A percentile compares a stretch with the other conserved stretches of the same genome.
Conservation (phyloP, 2,888 invertebrate genomes). For the Hyles lineata region DNA sequence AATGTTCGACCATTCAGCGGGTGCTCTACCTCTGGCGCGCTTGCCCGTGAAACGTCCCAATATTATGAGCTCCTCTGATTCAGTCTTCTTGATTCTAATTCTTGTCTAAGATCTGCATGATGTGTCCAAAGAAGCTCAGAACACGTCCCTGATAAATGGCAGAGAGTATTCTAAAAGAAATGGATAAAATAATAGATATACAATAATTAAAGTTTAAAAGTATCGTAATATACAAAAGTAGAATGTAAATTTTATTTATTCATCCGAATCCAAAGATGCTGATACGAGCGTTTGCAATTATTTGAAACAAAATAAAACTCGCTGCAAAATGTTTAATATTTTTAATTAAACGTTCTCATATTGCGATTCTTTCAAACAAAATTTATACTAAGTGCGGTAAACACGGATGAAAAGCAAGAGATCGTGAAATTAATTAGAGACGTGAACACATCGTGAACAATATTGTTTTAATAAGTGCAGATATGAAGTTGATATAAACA, state of each 20-base stretch:
- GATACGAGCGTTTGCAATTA: not conserved
- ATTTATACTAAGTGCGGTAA: not conserved
- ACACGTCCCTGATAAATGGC: too few relatives aligned
- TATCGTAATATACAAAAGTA: not conserved
- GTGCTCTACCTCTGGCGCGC: too few relatives aligned
- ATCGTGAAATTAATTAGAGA: constrained; percentile 4
- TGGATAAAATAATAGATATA: not conserved
- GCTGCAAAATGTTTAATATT: not conserved
- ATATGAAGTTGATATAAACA: constrained; percentile 55
- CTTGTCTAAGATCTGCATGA: too few relatives aligned
- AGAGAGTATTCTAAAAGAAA: too few relatives aligned
- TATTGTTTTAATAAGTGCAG: constrained; percentile 45
- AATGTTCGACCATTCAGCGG: too few relatives aligned
- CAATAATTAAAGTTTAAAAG: not conserved
- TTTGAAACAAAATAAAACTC: not conserved
- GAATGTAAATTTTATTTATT: not conserved
- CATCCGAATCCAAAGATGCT: not conserved
- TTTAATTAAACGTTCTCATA: not conserved
- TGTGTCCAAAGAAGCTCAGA: too few relatives aligned
- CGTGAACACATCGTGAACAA: not conserved
- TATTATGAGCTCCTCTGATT: too few relatives aligned
- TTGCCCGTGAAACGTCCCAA: too few relatives aligned
- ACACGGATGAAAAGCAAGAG: not conserved
- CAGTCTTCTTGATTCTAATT: too few relatives aligned
- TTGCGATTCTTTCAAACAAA: not conserved